phyloP scores from a whole-genome alignment of 92 coral and sea anemone species.

The Zoanthus sociatus region DNA sequence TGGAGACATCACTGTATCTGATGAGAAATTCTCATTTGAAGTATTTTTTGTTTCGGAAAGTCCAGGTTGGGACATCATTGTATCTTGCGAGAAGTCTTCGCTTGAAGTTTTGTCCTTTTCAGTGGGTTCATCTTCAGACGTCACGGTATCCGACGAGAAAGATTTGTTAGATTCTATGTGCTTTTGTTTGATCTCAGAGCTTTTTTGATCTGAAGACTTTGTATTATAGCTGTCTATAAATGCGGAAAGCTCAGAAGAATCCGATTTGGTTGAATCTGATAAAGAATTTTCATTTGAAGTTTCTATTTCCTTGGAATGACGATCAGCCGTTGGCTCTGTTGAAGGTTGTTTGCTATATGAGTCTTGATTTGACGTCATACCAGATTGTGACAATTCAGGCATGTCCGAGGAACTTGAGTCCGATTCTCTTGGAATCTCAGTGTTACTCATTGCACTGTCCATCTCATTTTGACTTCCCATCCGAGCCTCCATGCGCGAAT shows the following conservation, averaged over 20 bases:
- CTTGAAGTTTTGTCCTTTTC: background rate
- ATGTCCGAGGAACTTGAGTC: constrained; percentile 6
- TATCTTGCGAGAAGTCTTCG: background rate
- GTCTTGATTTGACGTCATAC: background rate
- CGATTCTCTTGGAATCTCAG: background rate
- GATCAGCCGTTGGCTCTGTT: background rate
- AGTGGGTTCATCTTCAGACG: background rate
- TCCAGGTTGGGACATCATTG: background rate
- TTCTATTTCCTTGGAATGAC: background rate
- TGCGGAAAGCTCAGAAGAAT: constrained; percentile 18
- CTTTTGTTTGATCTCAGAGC: background rate
- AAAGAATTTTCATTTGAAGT: background rate
- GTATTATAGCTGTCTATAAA: constrained; percentile 23
- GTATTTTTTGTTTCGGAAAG: background rate
- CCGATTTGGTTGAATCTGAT: background rate
- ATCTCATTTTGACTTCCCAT: background rate
- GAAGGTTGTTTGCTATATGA: background rate
- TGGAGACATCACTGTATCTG: background rate
- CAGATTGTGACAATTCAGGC: constrained; percentile 9
- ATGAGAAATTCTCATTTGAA: background rate
- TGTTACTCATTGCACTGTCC: background rate
- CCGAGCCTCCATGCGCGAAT: background rate
- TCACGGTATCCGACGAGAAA: background rate
- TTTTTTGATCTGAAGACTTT: constrained; percentile 21
- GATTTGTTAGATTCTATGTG: background rate